These are phyloP conservation scores for Plestiodon gilberti DNA, from an alignment of 2,113 vertebrate genomes.

Conservation along the genomic window DNA sequence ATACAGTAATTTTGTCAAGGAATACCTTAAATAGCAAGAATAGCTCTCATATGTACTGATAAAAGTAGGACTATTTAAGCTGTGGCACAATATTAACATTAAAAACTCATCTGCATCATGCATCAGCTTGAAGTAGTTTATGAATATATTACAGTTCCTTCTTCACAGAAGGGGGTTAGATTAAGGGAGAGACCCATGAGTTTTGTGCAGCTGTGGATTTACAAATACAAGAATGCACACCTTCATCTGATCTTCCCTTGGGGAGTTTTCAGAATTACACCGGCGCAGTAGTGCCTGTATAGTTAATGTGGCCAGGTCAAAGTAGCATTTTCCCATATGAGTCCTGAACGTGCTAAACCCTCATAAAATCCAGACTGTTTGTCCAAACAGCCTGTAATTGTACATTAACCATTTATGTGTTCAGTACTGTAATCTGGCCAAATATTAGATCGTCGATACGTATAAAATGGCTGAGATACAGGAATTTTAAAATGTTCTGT, in stretches of 20 bases:
- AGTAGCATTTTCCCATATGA: too few species aligned
- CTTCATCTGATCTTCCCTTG: neutral
- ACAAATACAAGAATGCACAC: neutral
- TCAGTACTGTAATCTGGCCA: too few species aligned
- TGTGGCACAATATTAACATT: conserved; percentile 40
- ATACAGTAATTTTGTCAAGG: conserved; percentile 30
- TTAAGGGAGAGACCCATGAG: neutral
- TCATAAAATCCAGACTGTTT: too few species aligned
- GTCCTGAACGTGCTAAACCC: too few species aligned
- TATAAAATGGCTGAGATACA: too few species aligned
- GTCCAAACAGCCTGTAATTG: too few species aligned
- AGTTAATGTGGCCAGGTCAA: too few species aligned
- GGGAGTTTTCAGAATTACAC: neutral
- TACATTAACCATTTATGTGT: too few species aligned
- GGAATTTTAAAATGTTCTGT: too few species aligned
- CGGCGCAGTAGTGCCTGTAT: neutral
- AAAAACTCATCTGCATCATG: neutral
- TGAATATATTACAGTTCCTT: neutral
- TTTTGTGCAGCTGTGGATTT: neutral
- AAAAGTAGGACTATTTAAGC: conserved; percentile 41
- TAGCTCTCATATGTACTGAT: conserved; percentile 44
- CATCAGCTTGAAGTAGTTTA: conserved; percentile 5
- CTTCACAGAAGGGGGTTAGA: neutral
- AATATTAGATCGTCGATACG: too few species aligned
- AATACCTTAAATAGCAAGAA: conserved; percentile 33